phyloP scores from a whole-genome alignment of 35 echinoderm and acorn worm genomes.

The Diadema setosum region DNA sequence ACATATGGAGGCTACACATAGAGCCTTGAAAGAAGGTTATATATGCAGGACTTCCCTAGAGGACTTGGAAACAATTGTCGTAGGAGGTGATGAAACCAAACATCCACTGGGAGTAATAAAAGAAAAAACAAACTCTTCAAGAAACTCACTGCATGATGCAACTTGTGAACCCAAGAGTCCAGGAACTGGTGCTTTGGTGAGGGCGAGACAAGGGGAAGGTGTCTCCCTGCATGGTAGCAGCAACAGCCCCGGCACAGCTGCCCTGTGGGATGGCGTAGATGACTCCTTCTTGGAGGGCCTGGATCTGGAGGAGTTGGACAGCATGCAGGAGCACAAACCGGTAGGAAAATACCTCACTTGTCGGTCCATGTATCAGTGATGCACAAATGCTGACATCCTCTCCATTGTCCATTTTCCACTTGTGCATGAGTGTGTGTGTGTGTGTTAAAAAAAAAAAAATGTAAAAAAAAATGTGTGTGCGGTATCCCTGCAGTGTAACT shows the following conservation, averaged over 20 bases:
- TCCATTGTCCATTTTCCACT: background rate
- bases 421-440: background rate
- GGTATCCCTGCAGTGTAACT: background rate
- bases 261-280: slow-evolving; percentile 27
- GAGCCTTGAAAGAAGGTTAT: background rate
- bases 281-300: slow-evolving; percentile 37
- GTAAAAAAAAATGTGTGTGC: background rate
- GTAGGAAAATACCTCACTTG: background rate
- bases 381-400: no score
- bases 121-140: no score
- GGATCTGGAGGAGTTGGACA: background rate
- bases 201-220: background rate
- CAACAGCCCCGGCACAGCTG: slow-evolving; percentile 21
- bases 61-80: background rate
- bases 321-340: background rate
- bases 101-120: no score
- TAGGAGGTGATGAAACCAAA: background rate
- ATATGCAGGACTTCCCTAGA: background rate
- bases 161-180: background rate
- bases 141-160: background rate
- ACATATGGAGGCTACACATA: background rate
- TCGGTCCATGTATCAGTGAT: background rate
- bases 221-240: background rate
- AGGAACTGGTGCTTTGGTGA: background rate
- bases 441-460: background rate